Evolutionary conservation across 2,888 invertebrate genomes (phyloP).

Genomic region (Allygus modestus): DNA sequence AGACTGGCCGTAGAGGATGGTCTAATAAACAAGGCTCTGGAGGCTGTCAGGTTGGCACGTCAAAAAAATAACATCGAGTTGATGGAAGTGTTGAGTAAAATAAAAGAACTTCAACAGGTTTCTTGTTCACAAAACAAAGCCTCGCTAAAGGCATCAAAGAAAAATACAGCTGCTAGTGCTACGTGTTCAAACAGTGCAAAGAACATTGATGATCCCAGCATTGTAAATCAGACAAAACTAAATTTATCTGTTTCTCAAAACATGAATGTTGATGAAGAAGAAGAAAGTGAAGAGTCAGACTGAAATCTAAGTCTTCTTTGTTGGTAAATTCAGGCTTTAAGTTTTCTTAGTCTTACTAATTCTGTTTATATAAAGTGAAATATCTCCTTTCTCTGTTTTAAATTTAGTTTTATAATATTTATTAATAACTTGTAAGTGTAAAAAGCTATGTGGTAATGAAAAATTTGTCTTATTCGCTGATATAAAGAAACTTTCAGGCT

Average conservation of each 20-base stretch:
- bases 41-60: background rate
- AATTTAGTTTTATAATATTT: too few relatives aligned
- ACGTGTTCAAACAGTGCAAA: background rate
- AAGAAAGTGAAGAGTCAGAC: constrained; percentile 15
- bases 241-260: background rate
- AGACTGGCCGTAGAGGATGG: background rate
- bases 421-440: too few relatives aligned
- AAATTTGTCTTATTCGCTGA: too few relatives aligned
- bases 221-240: constrained; percentile 12
- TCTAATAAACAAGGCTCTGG: background rate
- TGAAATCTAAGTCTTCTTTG: background rate
- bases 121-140: background rate
- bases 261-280: background rate
- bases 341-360: too few relatives aligned
- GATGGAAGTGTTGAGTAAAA: constrained; percentile 1
- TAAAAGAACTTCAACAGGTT: background rate
- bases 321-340: too few relatives aligned
- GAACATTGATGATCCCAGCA: background rate
- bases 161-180: background rate
- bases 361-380: too few relatives aligned
- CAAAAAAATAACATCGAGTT: background rate
- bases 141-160: background rate
- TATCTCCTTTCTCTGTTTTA: too few relatives aligned
- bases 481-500: too few relatives aligned
- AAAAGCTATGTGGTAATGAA: too few relatives aligned